phyloP scores from a whole-genome alignment of 2,113 vertebrate species.

The Alligator mississippiensis region DNA sequence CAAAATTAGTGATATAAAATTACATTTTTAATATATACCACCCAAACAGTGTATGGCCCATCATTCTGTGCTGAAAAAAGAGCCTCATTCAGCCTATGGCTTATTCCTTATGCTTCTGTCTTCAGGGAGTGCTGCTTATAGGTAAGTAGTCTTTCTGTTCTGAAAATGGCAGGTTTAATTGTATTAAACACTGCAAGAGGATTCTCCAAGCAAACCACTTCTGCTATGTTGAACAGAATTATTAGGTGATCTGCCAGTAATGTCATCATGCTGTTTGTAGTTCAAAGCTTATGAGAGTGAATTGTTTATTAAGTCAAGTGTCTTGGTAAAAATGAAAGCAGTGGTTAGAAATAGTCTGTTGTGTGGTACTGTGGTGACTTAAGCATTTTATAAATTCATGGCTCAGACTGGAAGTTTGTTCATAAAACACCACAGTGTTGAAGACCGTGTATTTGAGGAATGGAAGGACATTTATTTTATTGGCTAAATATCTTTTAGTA shows the following conservation, averaged over 20 bases:
- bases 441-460: neutral
- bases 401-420: neutral
- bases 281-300: conserved; percentile 2
- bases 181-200: neutral
- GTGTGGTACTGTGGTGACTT: conserved; percentile 1
- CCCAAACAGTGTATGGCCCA: neutral
- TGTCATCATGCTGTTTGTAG: conserved; percentile 30
- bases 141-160: neutral
- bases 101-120: neutral
- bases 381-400: conserved; percentile 34
- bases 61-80: neutral
- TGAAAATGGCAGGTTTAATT: neutral
- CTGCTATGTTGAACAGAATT: neutral
- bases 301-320: conserved; percentile 20
- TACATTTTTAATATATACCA: neutral
- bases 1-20: no score
- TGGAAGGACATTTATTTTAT: conserved; percentile 1
- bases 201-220: neutral
- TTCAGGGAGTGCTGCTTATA: neutral
- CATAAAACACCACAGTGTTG: neutral
- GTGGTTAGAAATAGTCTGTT: conserved; percentile 17
- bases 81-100: neutral
- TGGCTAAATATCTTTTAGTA: conserved; percentile 1
- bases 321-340: neutral
- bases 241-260: conserved; percentile 28